A percentile compares a stretch with the other conserved stretches of the same genome.
These are phyloP conservation scores for Lasioglossum malachurum DNA, from an alignment of 2,888 invertebrate genomes.

Conservation along the genomic window DNA sequence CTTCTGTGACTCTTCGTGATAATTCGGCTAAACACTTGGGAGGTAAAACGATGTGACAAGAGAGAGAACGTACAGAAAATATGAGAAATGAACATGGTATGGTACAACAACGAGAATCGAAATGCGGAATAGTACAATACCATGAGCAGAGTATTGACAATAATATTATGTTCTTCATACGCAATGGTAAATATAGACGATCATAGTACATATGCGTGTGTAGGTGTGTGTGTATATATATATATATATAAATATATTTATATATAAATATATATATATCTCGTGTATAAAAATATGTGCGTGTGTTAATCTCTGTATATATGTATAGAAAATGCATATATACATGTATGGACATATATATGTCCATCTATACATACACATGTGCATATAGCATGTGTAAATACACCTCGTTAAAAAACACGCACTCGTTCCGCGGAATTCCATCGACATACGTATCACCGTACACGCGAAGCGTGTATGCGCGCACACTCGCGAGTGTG, in stretches of 20 bases:
- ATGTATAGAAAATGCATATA: conserved; percentile 39
- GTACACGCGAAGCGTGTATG: conserved; percentile 38
- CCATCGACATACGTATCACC: conserved; percentile 38
- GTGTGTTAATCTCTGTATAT: conserved; percentile 22
- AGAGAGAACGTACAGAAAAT: conserved; percentile 54
- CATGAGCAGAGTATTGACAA: conserved; percentile 73
- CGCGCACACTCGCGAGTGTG: neutral
- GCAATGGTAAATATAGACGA: conserved; percentile 63
- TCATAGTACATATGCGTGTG: conserved; percentile 36
- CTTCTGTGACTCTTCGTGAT: conserved; percentile 53
- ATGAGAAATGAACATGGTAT: conserved; percentile 72
- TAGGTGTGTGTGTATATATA: conserved; percentile 23
- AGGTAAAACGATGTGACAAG: conserved; percentile 58
- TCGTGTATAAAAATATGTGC: conserved; percentile 33
- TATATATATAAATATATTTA: neutral
- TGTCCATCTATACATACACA: conserved; percentile 29
- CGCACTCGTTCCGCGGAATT: conserved; percentile 20
- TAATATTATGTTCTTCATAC: conserved; percentile 67
- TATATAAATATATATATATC: conserved; percentile 5
- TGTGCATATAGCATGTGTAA: conserved; percentile 37
- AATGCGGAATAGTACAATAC: conserved; percentile 76
- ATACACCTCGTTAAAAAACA: conserved; percentile 29
- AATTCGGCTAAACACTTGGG: conserved; percentile 79
- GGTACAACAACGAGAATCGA: conserved; percentile 72
- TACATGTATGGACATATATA: neutral